A percentile compares a stretch with the other conserved stretches of the same genome.
Conservation (phyloP, 2,797 vertebrate species). For the Valencia hispanica region DNA sequence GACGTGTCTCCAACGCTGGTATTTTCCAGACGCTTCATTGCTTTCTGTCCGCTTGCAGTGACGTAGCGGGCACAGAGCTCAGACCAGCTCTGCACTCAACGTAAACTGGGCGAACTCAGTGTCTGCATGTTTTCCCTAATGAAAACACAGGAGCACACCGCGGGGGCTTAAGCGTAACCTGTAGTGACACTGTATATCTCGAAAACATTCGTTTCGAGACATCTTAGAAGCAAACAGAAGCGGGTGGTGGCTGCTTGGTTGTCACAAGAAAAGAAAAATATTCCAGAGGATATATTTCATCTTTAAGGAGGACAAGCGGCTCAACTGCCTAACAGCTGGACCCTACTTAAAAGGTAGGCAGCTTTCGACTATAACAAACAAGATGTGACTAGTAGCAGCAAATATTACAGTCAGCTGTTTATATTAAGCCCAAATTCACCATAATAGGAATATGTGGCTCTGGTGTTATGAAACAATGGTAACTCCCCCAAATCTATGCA, state of each 20-base stretch:
- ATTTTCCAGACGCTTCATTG: slow-evolving; percentile 61
- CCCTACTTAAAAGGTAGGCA: slow-evolving; percentile 49
- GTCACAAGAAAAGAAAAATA: slow-evolving; percentile 16
- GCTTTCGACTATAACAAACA: not conserved
- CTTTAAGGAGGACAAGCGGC: not conserved
- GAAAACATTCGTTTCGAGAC: not conserved
- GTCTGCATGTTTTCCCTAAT: not conserved
- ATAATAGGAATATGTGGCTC: slow-evolving; percentile 36
- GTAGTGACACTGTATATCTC: not conserved
- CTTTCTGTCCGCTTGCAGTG: slow-evolving; percentile 68
- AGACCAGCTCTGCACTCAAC: not conserved
- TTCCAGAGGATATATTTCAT: slow-evolving; percentile 17
- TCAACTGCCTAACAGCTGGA: slow-evolving; percentile 6
- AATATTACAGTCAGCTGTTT: not conserved
- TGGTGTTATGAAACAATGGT: not conserved
- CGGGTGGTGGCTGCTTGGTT: slow-evolving; percentile 21
- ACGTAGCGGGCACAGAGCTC: slow-evolving; percentile 59
- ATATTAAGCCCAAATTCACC: slow-evolving; percentile 21
- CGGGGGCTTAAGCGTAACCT: not conserved
- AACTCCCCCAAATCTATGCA: not conserved
- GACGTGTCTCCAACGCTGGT: slow-evolving; percentile 53
- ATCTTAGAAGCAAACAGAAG: not conserved
- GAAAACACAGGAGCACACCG: not conserved
- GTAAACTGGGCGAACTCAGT: not conserved
- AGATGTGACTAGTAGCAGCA: not conserved